Percentiles rank a stretch among this genome's conserved stretches.
Evolutionary conservation across 2,113 vertebrate species (phyloP).

Genomic region (Dicerorhinus sumatrensis): DNA sequence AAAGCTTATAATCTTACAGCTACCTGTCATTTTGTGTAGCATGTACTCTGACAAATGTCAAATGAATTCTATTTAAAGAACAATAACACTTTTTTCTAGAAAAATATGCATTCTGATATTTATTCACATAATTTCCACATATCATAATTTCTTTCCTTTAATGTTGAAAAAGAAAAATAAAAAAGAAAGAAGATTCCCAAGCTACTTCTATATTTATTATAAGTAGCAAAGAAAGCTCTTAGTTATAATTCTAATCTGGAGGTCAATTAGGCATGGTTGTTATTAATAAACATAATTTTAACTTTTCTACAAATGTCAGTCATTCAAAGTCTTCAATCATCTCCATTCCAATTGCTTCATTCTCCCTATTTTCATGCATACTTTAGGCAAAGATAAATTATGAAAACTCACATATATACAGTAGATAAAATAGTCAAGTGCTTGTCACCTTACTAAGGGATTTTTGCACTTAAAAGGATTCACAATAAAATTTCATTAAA

Average conservation of each 20-base stretch:
- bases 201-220: background rate
- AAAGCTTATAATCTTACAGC: background rate
- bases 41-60: background rate
- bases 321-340: background rate
- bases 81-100: background rate
- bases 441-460: background rate
- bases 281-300: constrained; percentile 15
- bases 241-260: background rate
- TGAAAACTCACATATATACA: background rate
- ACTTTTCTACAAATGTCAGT: background rate
- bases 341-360: background rate
- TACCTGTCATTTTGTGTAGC: background rate
- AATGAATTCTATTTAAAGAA: background rate
- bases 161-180: background rate
- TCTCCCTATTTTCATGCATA: background rate
- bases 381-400: constrained; percentile 2
- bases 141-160: background rate
- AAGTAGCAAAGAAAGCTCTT: background rate
- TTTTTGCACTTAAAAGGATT: constrained; percentile 33
- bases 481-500: background rate
- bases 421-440: background rate
- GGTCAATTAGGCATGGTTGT: background rate
- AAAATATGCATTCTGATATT: background rate
- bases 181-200: background rate
- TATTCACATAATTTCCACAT: background rate